Percentiles rank a stretch among this genome's conserved stretches.
Evolutionary conservation across 2,113 vertebrate genomes (phyloP).

Genomic region (Condylura cristata): DNA sequence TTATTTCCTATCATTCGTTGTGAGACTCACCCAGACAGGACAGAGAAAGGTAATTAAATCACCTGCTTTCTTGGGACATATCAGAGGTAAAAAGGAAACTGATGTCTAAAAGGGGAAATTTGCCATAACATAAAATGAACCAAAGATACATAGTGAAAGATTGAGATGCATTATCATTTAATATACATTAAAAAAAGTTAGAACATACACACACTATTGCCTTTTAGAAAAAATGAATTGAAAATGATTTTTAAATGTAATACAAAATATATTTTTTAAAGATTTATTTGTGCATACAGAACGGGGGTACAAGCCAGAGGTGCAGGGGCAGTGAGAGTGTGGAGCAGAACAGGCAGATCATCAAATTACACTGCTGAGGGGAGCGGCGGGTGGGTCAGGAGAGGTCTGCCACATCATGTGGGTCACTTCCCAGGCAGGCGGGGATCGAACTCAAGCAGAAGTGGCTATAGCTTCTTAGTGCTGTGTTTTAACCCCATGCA

Average conservation of each 20-base stretch:
- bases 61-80: conserved; percentile 34
- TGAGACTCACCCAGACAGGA: not conserved
- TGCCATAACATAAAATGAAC: not conserved
- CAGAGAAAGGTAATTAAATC: conserved; percentile 48
- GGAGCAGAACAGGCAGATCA: too few relatives aligned
- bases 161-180: not conserved
- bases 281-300: too few relatives aligned
- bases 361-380: too few relatives aligned
- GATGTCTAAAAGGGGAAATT: not conserved
- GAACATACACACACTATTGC: not conserved
- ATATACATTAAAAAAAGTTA: not conserved
- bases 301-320: too few relatives aligned
- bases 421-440: too few relatives aligned
- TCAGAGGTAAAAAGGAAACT: conserved; percentile 32
- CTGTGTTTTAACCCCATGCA: too few relatives aligned
- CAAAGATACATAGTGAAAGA: not conserved
- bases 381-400: too few relatives aligned
- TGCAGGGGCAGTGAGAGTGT: too few relatives aligned
- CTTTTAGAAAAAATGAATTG: not conserved
- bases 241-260: not conserved
- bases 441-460: too few relatives aligned
- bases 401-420: too few relatives aligned
- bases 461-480: too few relatives aligned
- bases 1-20: conserved; percentile 13
- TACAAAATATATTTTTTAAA: not conserved